Evolutionary conservation across 2,113 vertebrate species (phyloP), one percentile per base, ranked within the genome.

Genomic region (Eubucco bourcierii): DNA sequence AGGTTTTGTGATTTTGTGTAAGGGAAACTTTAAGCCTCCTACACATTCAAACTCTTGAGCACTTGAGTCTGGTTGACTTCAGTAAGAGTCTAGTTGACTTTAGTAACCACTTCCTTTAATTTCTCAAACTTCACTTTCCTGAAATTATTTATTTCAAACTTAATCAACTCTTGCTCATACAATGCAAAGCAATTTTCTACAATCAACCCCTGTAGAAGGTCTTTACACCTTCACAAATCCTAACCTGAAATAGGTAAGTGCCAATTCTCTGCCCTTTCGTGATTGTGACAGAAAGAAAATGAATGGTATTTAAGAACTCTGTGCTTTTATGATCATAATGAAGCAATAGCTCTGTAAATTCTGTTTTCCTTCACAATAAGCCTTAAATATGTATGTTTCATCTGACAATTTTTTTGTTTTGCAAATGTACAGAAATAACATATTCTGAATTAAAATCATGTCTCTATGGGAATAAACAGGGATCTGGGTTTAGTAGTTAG

Each of bases 121-220:
- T 93, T 78, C 70, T 88, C 47, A 72, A 47, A 72, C 24, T 84
- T 90, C 7, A 1, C 16, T 19, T 31, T 75, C 33, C 73, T 84
- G 61, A 93, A 95, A 93, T 58, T 2, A 75, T 90, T 93, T 94
- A 60, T 90, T 91, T 94, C 84, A 71, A 90, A 85, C 12, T 76
- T 84, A 59, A 88, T 87, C 67, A 90, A 74, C 33, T 90, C 58
- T n/a, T 65, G 14, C 23, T 88, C 18, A 65, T 72, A 81, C 74
- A 90, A 72, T 81, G 24, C 27, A 72, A 72, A 39, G 39, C 75
- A 91, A 95, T 94, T 94, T 93, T 93, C 93, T 83, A 47, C 68
- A 93, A 93, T 83, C 52, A 90, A 19, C 10, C 41, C 14, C 46
- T 83, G 68, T 44, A 80, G 75, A 89, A 85, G 34, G 55, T 75